phyloP scores from a whole-genome alignment of 2,113 vertebrate genomes.

The Nerophis lumbriciformis region DNA sequence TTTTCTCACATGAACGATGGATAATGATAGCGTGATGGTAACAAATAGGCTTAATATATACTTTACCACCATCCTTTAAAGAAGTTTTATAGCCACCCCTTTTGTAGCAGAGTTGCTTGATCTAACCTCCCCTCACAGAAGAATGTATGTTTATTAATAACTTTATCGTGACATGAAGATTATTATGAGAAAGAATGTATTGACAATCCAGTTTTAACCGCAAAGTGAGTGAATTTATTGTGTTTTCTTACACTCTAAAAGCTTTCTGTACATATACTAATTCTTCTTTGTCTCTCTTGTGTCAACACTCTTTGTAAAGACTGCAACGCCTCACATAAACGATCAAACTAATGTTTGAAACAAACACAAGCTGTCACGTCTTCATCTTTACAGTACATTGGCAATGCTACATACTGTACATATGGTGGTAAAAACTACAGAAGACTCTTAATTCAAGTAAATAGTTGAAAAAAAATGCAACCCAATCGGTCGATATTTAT shows the following conservation, averaged over 20 bases:
- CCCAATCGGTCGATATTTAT: too few relatives aligned
- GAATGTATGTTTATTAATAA: conserved; percentile 18
- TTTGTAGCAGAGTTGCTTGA: background rate
- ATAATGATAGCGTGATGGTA: background rate
- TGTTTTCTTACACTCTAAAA: conserved; percentile 55
- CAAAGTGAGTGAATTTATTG: conserved; percentile 31
- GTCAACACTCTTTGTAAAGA: conserved; percentile 33
- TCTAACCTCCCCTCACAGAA: background rate
- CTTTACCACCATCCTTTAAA: background rate
- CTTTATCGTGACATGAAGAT: conserved; percentile 17
- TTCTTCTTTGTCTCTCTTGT: conserved; percentile 14
- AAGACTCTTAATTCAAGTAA: too few relatives aligned
- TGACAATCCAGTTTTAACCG: conserved; percentile 51
- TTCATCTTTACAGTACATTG: background rate
- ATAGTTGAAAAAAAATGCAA: too few relatives aligned
- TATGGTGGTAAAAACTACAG: too few relatives aligned
- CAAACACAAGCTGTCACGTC: too few relatives aligned
- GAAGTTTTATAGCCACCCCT: background rate
- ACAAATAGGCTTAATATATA: background rate
- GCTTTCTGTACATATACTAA: conserved; percentile 29
- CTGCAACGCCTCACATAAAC: background rate
- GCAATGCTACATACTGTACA: background rate
- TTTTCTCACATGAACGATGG: conserved; percentile 24
- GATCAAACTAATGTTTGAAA: background rate
- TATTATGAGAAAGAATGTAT: conserved; percentile 33